These are phyloP conservation scores for Abscondita cerata DNA, from an alignment of 2,888 invertebrate genomes.

Conservation along the genomic window DNA sequence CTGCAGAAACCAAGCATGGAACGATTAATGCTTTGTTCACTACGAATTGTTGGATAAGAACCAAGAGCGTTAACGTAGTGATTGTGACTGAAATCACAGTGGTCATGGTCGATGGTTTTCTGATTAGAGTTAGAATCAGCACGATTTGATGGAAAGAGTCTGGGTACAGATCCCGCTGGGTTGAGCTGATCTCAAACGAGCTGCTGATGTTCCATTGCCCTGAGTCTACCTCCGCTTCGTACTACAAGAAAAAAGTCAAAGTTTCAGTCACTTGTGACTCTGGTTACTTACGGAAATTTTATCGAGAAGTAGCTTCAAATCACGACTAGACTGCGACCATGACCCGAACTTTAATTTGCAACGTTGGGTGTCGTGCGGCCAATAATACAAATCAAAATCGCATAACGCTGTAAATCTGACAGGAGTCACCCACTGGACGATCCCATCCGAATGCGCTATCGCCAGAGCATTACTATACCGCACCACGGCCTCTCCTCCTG, in stretches of 20 bases:
- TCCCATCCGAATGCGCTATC: constrained; percentile 61
- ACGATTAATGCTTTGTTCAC: background rate
- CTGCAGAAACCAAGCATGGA: background rate
- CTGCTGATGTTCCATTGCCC: background rate
- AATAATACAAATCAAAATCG: constrained; percentile 69
- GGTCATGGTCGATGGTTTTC: background rate
- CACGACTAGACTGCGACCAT: constrained; percentile 70
- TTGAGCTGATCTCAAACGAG: background rate
- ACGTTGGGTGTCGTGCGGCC: constrained; percentile 78
- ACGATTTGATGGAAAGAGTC: background rate
- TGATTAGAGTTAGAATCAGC: background rate
- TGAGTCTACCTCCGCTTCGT: background rate
- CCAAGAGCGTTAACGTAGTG: background rate
- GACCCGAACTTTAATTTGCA: constrained; percentile 76
- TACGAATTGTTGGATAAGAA: background rate
- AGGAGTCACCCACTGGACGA: constrained; percentile 71
- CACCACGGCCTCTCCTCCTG: constrained; percentile 64
- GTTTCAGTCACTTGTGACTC: too few relatives aligned
- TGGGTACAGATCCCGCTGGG: background rate
- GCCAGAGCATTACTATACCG: constrained; percentile 66
- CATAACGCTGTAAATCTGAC: constrained; percentile 71
- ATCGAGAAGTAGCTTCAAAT: constrained; percentile 59
- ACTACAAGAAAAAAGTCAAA: too few relatives aligned
- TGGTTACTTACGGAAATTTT: background rate
- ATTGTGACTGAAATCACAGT: too few relatives aligned